Evolutionary conservation across 2,113 vertebrate genomes (phyloP).

Genomic region (Callochromis pleurospilus): DNA sequence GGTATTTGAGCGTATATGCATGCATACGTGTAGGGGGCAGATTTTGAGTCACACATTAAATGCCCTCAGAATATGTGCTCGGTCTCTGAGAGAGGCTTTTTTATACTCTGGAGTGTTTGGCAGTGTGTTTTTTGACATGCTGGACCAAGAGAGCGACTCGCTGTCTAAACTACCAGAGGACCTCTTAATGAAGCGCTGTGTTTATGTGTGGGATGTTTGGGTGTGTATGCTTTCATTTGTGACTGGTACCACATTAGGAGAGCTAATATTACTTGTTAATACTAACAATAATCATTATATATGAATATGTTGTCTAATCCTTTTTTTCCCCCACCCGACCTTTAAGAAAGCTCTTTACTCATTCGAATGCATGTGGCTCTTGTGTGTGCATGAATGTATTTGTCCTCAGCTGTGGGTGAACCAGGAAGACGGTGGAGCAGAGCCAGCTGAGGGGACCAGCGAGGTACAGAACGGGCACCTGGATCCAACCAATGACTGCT

Average conservation of each 20-base stretch:
- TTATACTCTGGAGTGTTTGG: conserved; percentile 14
- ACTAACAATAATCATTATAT: not conserved
- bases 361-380: not conserved
- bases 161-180: conserved; percentile 9
- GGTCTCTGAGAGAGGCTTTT: conserved; percentile 11
- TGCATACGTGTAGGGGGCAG: not conserved
- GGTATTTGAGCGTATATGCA: conserved; percentile 4
- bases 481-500: conserved; percentile 92
- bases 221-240: not conserved
- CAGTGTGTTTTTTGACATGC: not conserved
- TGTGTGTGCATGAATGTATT: conserved; percentile 13
- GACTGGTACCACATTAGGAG: not conserved
- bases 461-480: conserved; percentile 96
- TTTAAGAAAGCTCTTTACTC: not conserved
- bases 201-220: not conserved
- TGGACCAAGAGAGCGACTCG: not conserved
- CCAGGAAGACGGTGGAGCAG: conserved; percentile 88
- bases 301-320: not conserved
- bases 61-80: not conserved
- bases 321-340: not conserved
- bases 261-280: not conserved
- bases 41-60: conserved; percentile 15
- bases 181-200: not conserved
- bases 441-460: conserved; percentile 84
- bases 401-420: conserved; percentile 94